Evolutionary conservation across 2,797 vertebrate species (phyloP).

Genomic region (Neosilurus mollespiculum): DNA sequence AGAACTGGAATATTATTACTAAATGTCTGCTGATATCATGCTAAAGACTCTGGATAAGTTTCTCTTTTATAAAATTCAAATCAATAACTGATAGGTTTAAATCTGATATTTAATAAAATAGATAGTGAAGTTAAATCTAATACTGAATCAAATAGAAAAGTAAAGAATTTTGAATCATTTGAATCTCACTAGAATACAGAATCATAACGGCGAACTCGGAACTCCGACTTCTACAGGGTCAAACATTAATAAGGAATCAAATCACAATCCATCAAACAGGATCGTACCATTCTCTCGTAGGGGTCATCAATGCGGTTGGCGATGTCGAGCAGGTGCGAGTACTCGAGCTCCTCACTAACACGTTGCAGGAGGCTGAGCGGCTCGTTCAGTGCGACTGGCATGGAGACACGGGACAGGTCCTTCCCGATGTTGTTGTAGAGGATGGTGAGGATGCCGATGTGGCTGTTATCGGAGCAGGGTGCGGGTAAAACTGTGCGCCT

Average conservation of each 20-base stretch:
- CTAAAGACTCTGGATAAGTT: too few relatives aligned
- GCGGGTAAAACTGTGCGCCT: conserved; percentile 77
- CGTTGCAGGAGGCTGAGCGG: conserved; percentile 80
- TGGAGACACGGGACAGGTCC: conserved; percentile 87
- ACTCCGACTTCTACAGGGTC: too few relatives aligned
- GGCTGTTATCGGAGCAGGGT: conserved; percentile 72
- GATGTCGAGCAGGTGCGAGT: conserved; percentile 81
- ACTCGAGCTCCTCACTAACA: conserved; percentile 88
- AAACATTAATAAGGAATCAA: background rate
- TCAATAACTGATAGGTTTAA: background rate
- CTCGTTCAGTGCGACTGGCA: conserved; percentile 84
- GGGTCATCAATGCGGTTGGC: conserved; percentile 80
- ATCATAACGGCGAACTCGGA: background rate
- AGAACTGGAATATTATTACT: too few relatives aligned
- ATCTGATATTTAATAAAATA: background rate
- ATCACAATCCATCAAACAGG: background rate
- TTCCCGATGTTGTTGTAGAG: conserved; percentile 92
- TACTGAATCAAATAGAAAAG: background rate
- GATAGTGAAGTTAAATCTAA: background rate
- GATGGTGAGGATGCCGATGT: conserved; percentile 87
- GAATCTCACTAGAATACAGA: background rate
- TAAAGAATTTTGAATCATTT: background rate
- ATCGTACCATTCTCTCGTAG: conserved; percentile 83
- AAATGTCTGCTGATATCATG: too few relatives aligned
- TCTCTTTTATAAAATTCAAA: too few relatives aligned